Conservation (phyloP, 2,888 invertebrate species). For the Cremastinae sp. region DNA sequence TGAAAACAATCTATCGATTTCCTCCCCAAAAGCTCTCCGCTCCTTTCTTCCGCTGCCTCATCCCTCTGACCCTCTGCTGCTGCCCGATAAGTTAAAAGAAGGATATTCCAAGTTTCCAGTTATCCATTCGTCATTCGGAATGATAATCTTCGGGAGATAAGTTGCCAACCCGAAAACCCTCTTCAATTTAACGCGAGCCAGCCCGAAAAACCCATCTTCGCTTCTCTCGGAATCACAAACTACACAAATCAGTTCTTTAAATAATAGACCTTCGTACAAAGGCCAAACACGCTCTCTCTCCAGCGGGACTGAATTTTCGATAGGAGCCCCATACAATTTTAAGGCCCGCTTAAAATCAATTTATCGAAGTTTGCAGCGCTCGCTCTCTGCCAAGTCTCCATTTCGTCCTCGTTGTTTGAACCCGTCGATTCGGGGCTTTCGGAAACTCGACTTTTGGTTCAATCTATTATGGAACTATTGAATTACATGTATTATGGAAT, state of each 20-base stretch:
- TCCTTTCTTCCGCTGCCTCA: neutral
- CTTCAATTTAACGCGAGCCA: conserved; percentile 2
- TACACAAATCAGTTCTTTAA: neutral
- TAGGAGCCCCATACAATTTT: neutral
- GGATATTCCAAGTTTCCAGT: conserved; percentile 20
- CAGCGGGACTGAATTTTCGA: neutral
- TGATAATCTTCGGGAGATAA: conserved; percentile 17
- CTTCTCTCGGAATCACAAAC: neutral
- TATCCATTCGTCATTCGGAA: conserved; percentile 11
- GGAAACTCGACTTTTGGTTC: conserved; percentile 41
- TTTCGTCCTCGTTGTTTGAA: conserved; percentile 30
- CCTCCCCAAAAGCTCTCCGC: neutral
- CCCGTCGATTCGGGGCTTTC: conserved; percentile 53
- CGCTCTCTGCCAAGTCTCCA: conserved; percentile 3
- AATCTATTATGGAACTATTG: no score
- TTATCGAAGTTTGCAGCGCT: conserved; percentile 29
- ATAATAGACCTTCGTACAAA: neutral
- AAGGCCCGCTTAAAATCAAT: conserved; percentile 15
- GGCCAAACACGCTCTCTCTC: neutral
- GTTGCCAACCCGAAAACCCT: neutral
- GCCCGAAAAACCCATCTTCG: neutral
- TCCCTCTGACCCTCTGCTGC: conserved; percentile 26
- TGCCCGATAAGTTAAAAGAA: conserved; percentile 37
- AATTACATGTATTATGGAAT: conserved; percentile 59
- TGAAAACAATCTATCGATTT: conserved; percentile 28